These are phyloP conservation scores for Acrossocheilus wenchowensis DNA, from an alignment of 2,797 vertebrate genomes.

Conservation along the genomic window DNA sequence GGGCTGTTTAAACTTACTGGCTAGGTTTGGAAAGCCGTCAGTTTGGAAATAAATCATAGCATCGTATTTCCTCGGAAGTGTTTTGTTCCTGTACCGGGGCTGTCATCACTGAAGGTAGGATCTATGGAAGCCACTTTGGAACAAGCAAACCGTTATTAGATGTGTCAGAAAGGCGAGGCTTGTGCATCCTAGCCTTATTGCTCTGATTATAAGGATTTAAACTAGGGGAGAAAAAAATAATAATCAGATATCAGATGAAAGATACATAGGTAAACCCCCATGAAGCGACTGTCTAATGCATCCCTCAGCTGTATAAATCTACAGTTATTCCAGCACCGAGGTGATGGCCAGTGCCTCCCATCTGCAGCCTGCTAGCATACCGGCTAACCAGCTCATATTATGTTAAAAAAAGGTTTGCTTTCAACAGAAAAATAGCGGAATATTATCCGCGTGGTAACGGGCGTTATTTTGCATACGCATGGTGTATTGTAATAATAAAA, in stretches of 20 bases:
- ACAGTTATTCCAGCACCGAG: conserved; percentile 20
- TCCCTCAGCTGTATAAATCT: conserved; percentile 3
- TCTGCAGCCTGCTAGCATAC: conserved; percentile 46
- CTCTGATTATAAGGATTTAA: background rate
- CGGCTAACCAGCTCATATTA: conserved; percentile 35
- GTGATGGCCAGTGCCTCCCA: conserved; percentile 45
- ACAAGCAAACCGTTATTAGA: conserved; percentile 61
- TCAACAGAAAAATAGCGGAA: background rate
- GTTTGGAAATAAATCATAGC: conserved; percentile 67
- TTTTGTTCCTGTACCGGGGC: conserved; percentile 71
- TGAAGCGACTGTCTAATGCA: background rate
- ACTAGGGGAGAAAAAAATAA: background rate
- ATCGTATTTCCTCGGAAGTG: conserved; percentile 58
- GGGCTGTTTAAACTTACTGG: conserved; percentile 59
- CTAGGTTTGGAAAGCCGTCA: conserved; percentile 58
- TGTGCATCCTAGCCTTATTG: background rate
- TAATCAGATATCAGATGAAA: background rate
- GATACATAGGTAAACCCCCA: background rate
- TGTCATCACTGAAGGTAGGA: conserved; percentile 72
- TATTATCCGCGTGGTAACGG: background rate
- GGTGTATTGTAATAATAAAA: background rate
- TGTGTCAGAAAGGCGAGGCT: conserved; percentile 62
- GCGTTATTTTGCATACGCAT: conserved; percentile 1
- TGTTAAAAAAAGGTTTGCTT: background rate
- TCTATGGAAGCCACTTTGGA: conserved; percentile 61